These are phyloP conservation scores for Podarcis lilfordi DNA, from an alignment of 2,797 vertebrate species.

Conservation along the genomic window DNA sequence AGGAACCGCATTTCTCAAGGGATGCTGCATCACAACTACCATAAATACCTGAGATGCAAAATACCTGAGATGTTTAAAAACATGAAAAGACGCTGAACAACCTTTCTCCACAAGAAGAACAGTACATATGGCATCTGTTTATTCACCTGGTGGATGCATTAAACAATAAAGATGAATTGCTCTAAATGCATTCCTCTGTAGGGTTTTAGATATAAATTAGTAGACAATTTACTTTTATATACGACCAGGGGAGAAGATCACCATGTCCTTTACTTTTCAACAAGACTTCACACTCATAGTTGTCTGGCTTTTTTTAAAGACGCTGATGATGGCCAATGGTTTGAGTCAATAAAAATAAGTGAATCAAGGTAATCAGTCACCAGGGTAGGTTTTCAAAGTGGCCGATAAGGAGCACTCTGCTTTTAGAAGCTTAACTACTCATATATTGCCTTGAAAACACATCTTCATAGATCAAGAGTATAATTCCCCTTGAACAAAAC, in stretches of 20 bases:
- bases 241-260: not conserved
- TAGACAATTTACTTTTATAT: not conserved
- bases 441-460: slow-evolving; percentile 47
- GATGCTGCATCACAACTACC: slow-evolving; percentile 1
- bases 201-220: slow-evolving; percentile 10
- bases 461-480: not conserved
- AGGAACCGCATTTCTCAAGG: slow-evolving; percentile 8
- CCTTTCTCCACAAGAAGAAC: not conserved
- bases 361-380: not conserved
- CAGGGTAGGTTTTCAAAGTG: not conserved
- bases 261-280: not conserved
- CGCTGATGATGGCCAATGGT: not conserved
- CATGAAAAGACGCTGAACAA: not conserved
- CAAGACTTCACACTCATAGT: not conserved
- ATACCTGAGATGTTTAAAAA: slow-evolving; percentile 7
- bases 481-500: slow-evolving; percentile 38
- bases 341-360: slow-evolving; percentile 17
- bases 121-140: not conserved
- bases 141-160: not conserved
- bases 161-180: not conserved
- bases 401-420: not conserved
- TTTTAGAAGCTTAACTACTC: slow-evolving; percentile 33
- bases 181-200: not conserved
- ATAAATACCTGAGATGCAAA: slow-evolving; percentile 17
- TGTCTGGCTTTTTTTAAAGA: slow-evolving; percentile 11